A percentile compares a stretch with the other conserved stretches of the same genome.
Evolutionary conservation across 2,888 invertebrate species (phyloP).

Genomic region (Dryadula phaetusa): DNA sequence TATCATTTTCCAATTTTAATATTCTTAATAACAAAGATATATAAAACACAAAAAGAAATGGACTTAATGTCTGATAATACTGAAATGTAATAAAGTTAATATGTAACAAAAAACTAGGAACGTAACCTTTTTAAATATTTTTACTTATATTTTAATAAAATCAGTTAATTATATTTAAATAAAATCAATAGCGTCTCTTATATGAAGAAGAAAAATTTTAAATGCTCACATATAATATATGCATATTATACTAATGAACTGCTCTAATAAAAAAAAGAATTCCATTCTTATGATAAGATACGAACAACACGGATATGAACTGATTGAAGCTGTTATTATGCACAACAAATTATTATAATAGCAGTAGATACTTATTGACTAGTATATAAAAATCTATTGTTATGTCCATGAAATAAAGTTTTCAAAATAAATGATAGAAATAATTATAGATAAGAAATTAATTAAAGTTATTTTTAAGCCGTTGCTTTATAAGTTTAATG

Average conservation of each 20-base stretch:
- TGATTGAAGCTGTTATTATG: background rate
- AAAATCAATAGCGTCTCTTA: too few relatives aligned
- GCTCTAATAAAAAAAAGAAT: conserved; percentile 2
- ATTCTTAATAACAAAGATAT: background rate
- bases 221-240: background rate
- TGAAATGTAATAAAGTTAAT: too few relatives aligned
- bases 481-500: too few relatives aligned
- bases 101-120: too few relatives aligned
- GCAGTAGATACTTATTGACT: background rate
- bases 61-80: too few relatives aligned
- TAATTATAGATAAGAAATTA: background rate
- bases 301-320: background rate
- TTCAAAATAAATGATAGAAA: background rate
- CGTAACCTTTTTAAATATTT: too few relatives aligned
- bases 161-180: too few relatives aligned
- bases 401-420: background rate
- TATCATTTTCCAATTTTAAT: too few relatives aligned
- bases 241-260: background rate
- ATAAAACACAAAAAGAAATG: background rate
- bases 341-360: conserved; percentile 8
- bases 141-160: too few relatives aligned
- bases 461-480: too few relatives aligned
- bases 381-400: background rate
- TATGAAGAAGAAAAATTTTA: background rate
- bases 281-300: conserved; percentile 15